Percentiles rank a stretch among this genome's conserved stretches.
Evolutionary conservation across 1,140 invertebrate genomes (phyloP).

Genomic region (Bombus impatiens): DNA sequence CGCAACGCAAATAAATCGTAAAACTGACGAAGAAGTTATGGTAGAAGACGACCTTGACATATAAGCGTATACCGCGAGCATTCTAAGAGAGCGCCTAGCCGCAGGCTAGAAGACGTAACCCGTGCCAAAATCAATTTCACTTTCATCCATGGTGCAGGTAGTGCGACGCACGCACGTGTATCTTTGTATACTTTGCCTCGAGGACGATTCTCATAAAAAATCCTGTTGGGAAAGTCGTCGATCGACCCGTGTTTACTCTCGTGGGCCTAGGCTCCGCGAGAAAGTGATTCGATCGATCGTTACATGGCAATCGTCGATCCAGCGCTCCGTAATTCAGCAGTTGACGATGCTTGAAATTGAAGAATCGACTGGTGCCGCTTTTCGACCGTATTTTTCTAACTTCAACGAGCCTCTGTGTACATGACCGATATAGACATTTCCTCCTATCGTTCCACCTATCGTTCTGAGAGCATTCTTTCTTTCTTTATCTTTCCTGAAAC

Average conservation of each 20-base stretch:
- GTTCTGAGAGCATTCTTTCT: no score
- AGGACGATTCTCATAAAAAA: background rate
- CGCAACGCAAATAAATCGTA: slow-evolving; percentile 78
- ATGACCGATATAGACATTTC: no score
- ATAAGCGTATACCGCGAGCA: slow-evolving; percentile 61
- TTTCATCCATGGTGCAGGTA: slow-evolving; percentile 51
- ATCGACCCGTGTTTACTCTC: slow-evolving; percentile 14
- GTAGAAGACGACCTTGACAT: slow-evolving; percentile 66
- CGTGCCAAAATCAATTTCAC: slow-evolving; percentile 68
- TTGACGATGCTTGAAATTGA: background rate
- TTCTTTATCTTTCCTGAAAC: background rate
- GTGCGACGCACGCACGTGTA: background rate
- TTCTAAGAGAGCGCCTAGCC: slow-evolving; percentile 67
- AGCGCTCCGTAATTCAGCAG: background rate
- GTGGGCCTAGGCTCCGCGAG: background rate
- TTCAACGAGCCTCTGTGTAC: background rate
- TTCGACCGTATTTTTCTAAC: background rate
- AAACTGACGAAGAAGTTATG: slow-evolving; percentile 53
- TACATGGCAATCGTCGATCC: background rate
- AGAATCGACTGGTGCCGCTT: background rate
- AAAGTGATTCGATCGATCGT: background rate
- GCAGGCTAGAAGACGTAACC: slow-evolving; percentile 65
- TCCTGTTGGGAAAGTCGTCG: slow-evolving; percentile 10
- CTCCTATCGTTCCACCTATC: no score
- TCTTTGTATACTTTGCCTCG: background rate